Evolutionary conservation across 2,888 invertebrate species (phyloP), one percentile per base, ranked within the genome.

Genomic region (Panzeria rudis): DNA sequence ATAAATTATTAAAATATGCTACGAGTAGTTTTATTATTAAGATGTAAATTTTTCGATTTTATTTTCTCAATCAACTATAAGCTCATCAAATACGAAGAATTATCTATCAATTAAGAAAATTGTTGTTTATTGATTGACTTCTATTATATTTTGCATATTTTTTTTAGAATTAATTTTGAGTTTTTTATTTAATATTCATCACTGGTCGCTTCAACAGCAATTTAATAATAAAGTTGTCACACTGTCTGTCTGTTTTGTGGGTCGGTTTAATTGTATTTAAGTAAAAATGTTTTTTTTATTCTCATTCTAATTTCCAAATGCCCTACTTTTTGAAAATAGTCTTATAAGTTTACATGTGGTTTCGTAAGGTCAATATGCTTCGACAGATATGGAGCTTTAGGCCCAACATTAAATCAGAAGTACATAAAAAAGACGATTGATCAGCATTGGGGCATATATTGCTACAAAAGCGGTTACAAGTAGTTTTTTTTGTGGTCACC

Each of bases 211-310:
- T 11, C 62, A 44, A 56, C 56, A 44, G 32, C 69, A 80, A 73
- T 73, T 73, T 66, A 76, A 77, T 71, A 76, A 85, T 71, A 61
- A 85, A 81, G 41, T 73, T 84, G 73, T 84, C 81, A 77, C 72
- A 13, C 59, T 76, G 72, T 72, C 64, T 76, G 66, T 76, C 50
- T 54, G 59, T 35, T 71, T 77, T 77, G 38, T 80, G 59, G 56
- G 50, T 71, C 50, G 76, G 17, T 56, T 71, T 64, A 56, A 44
- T 66, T 79, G 54, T 17, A 54, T 62, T 66, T 64, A 44, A 20
- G 23, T 54, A 35, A n/a, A 35, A 5, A 20, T 20, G 8, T 44
- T 15, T 38, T 66, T 25, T 3, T 52, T 20, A 38, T 50, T 59
- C 4, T 50, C 7, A 7, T 11, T 44, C 15, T 15, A 59, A 35